Conservation (phyloP, 2,113 vertebrate genomes). For the Pygoscelis antarcticus region DNA sequence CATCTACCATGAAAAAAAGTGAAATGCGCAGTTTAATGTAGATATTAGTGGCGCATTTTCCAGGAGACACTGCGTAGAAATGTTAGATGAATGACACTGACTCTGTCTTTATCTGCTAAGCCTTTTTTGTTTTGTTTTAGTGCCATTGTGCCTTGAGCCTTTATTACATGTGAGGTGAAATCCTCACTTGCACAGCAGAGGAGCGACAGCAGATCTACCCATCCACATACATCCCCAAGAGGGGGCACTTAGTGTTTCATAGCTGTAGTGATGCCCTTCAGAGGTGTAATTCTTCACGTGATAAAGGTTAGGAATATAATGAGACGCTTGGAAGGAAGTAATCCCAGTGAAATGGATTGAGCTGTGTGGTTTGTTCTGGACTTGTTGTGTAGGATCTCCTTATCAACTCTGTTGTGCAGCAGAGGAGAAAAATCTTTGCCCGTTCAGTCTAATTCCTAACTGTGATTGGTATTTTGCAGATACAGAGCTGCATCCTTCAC, state of each 20-base stretch:
- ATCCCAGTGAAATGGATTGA: neutral
- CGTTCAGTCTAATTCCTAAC: neutral
- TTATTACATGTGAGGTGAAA: neutral
- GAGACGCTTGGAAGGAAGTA: neutral
- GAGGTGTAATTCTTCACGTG: neutral
- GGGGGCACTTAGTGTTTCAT: neutral
- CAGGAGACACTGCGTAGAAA: neutral
- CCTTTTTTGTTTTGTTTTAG: neutral
- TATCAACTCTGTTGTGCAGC: neutral
- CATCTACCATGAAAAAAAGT: neutral
- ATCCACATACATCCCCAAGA: neutral
- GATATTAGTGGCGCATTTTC: neutral
- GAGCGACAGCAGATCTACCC: neutral
- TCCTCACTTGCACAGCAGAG: neutral
- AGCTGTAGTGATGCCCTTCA: neutral
- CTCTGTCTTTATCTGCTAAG: neutral
- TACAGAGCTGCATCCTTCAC: slow-evolving; percentile 48
- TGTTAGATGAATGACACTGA: neutral
- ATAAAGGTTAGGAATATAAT: neutral
- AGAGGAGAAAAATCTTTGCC: neutral
- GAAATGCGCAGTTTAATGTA: neutral
- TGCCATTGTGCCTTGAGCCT: neutral
- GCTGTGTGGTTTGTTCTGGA: neutral
- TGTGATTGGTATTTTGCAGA: slow-evolving; percentile 52
- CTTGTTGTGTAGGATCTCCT: neutral